These are phyloP conservation scores for Argyrosomus japonicus DNA, from an alignment of 2,113 vertebrate genomes.

Conservation along the genomic window DNA sequence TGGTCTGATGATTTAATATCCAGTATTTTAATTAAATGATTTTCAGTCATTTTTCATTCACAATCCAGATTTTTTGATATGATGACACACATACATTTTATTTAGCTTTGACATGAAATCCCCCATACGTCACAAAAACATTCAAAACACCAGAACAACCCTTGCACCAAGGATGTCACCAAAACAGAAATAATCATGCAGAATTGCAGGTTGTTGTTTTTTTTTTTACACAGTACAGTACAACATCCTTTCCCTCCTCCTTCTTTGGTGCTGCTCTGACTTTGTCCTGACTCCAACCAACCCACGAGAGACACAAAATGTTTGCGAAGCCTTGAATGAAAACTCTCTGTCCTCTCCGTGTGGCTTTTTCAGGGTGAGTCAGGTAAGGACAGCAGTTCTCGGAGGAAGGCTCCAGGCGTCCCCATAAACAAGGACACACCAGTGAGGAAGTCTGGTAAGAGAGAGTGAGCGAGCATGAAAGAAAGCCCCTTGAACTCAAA, in stretches of 20 bases:
- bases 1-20: background rate
- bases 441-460: conserved; percentile 71
- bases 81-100: background rate
- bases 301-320: background rate
- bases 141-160: background rate
- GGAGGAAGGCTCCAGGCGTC: conserved; percentile 38
- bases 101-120: too few species aligned
- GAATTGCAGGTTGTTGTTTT: too few species aligned
- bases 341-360: conserved; percentile 11
- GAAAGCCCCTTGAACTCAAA: conserved; percentile 1
- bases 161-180: too few species aligned
- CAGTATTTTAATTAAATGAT: background rate
- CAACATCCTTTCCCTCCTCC: background rate
- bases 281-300: background rate
- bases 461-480: conserved; percentile 1
- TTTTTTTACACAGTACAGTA: background rate
- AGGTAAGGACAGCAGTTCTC: conserved; percentile 57
- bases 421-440: conserved; percentile 65
- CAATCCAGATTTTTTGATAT: background rate
- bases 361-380: conserved; percentile 55
- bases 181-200: too few species aligned
- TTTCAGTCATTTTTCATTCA: background rate
- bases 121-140: background rate
- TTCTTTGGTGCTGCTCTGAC: background rate
- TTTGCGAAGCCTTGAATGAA: conserved; percentile 21